Conservation (phyloP, 1,140 invertebrate species). For the Pachyrhynchus sulphureomaculatus region DNA sequence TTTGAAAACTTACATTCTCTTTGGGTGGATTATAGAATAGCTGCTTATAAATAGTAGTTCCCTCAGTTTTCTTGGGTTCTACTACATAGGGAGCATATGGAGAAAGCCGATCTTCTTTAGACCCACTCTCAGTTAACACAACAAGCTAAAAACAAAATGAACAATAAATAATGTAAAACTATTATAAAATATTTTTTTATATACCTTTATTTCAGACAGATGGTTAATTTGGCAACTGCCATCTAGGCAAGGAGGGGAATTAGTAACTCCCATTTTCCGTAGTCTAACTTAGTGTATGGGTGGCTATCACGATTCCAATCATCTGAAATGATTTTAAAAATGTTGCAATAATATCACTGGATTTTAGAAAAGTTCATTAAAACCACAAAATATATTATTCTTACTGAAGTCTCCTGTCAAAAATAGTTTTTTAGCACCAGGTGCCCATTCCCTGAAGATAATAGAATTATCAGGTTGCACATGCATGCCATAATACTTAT, state of each 20-base stretch:
- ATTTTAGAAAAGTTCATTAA: no score
- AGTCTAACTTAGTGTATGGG: slow-evolving; percentile 83
- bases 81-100: slow-evolving; percentile 96
- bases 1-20: slow-evolving; percentile 49
- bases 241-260: slow-evolving; percentile 79
- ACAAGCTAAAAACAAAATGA: slow-evolving; percentile 66
- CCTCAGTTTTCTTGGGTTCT: slow-evolving; percentile 69
- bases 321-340: no score
- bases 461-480: slow-evolving; percentile 84
- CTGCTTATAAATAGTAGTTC: slow-evolving; percentile 87
- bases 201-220: slow-evolving; percentile 83
- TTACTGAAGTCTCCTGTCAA: slow-evolving; percentile 96
- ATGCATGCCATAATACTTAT: slow-evolving; percentile 88
- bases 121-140: slow-evolving; percentile 71
- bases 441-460: slow-evolving; percentile 91
- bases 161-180: not conserved
- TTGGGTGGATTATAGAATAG: slow-evolving; percentile 85
- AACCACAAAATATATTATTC: no score
- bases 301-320: slow-evolving; percentile 83
- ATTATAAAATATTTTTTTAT: slow-evolving; percentile 6
- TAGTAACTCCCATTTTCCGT: slow-evolving; percentile 92
- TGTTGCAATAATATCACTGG: no score
- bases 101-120: slow-evolving; percentile 83
- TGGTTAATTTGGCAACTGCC: slow-evolving; percentile 84
- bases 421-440: slow-evolving; percentile 84